phyloP scores from a whole-genome alignment of 1,140 invertebrate species.

The Nylanderia fulva region DNA sequence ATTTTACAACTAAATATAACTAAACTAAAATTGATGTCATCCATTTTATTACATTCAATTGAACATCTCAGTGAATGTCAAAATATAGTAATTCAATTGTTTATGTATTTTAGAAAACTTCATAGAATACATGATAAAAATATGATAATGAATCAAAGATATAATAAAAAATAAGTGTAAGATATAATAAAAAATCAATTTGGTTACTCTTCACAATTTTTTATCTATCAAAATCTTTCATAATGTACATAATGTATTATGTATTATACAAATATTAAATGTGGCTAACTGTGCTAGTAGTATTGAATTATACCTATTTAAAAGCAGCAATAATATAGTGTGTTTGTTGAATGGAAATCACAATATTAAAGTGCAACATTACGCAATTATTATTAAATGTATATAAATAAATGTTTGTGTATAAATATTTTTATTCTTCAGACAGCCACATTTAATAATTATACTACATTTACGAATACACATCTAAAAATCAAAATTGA shows the following conservation, averaged over 20 bases:
- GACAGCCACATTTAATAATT: background rate
- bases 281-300: background rate
- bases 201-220: too few species aligned
- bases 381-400: too few species aligned
- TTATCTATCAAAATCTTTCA: too few species aligned
- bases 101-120: conserved; percentile 51
- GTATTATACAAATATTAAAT: background rate
- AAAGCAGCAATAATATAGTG: background rate
- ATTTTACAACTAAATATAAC: conserved; percentile 15
- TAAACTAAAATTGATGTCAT: conserved; percentile 43
- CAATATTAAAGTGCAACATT: background rate
- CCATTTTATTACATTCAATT: conserved; percentile 48
- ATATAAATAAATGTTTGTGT: too few species aligned
- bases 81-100: conserved; percentile 69
- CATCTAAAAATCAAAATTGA: conserved; percentile 45
- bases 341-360: background rate
- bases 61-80: conserved; percentile 65
- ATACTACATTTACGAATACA: background rate
- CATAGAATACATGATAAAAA: too few species aligned
- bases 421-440: too few species aligned
- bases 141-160: too few species aligned
- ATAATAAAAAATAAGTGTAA: too few species aligned
- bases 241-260: background rate
- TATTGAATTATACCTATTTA: background rate
- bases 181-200: too few species aligned